A percentile compares a stretch with the other conserved stretches of the same genome.
phyloP scores from a whole-genome alignment of 2,888 invertebrate species.

The Leptinotarsa rubiginosa region DNA sequence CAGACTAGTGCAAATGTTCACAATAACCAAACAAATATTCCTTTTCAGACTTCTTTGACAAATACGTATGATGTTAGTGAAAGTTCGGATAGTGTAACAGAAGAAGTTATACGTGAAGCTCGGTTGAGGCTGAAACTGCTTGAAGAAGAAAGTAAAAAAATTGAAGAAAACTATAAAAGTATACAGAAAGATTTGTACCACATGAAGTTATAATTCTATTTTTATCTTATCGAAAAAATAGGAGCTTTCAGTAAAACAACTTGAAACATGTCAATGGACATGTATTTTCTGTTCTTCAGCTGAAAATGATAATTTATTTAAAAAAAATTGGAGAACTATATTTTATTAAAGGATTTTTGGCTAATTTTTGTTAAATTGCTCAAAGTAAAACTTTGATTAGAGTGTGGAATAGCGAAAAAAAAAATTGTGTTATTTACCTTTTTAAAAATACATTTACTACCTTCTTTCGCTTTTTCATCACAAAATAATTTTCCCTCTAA shows the following conservation, averaged over 20 bases:
- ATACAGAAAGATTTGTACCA: slow-evolving; percentile 2
- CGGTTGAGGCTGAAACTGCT: slow-evolving; percentile 68
- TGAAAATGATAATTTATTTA: too few species aligned
- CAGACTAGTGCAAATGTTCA: neutral
- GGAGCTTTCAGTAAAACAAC: neutral
- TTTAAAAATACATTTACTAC: too few species aligned
- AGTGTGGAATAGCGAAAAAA: too few species aligned
- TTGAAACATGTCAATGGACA: neutral
- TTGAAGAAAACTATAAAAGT: slow-evolving; percentile 68
- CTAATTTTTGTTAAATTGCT: too few species aligned
- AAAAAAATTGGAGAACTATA: too few species aligned
- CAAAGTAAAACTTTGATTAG: too few species aligned
- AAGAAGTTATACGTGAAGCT: slow-evolving; percentile 69
- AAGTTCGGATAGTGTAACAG: slow-evolving; percentile 63
- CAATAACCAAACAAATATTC: neutral
- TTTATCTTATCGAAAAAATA: neutral
- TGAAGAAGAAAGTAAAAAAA: slow-evolving; percentile 72
- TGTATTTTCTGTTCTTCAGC: neutral
- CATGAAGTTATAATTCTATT: slow-evolving; percentile 12
- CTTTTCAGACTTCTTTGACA: slow-evolving; percentile 22
- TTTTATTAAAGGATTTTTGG: too few species aligned
- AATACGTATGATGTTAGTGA: slow-evolving; percentile 30
- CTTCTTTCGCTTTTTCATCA: too few species aligned
- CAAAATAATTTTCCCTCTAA: too few species aligned
- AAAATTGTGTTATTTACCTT: too few species aligned